phyloP scores from a whole-genome alignment of 2,797 vertebrate species.

The Florisuga fusca region DNA sequence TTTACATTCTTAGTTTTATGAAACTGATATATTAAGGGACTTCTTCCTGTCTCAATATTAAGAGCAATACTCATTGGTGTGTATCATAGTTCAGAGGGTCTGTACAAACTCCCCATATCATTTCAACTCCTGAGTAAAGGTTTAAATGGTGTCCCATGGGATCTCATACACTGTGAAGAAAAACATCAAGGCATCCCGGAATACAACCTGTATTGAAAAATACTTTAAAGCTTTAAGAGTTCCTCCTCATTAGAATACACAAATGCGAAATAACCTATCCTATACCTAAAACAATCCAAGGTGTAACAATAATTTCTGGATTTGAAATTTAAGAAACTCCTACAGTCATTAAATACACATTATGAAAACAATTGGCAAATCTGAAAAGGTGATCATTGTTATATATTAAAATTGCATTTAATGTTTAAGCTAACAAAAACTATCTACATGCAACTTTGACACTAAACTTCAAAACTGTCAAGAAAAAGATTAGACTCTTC shows the following conservation, averaged over 20 bases:
- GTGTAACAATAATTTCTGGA: neutral
- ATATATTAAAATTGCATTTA: neutral
- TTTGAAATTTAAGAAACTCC: conserved; percentile 25
- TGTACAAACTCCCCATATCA: neutral
- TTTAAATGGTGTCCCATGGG: neutral
- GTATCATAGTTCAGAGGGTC: neutral
- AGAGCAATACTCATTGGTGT: neutral
- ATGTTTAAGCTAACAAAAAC: neutral
- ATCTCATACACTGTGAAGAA: neutral
- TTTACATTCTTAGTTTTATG: neutral
- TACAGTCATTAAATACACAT: neutral
- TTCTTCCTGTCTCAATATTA: neutral
- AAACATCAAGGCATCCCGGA: neutral
- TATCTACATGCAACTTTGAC: neutral
- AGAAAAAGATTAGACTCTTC: neutral
- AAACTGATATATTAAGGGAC: conserved; percentile 9
- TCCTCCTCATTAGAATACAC: neutral
- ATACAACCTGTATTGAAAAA: neutral
- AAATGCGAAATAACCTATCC: neutral
- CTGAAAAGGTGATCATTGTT: neutral
- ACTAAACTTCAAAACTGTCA: neutral
- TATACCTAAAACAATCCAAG: conserved; percentile 15
- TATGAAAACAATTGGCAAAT: neutral
- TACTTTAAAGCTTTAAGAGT: neutral
- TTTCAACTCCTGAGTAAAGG: neutral